Evolutionary conservation across 2,888 invertebrate genomes (phyloP).

Genomic region (Emmelina monodactyla): DNA sequence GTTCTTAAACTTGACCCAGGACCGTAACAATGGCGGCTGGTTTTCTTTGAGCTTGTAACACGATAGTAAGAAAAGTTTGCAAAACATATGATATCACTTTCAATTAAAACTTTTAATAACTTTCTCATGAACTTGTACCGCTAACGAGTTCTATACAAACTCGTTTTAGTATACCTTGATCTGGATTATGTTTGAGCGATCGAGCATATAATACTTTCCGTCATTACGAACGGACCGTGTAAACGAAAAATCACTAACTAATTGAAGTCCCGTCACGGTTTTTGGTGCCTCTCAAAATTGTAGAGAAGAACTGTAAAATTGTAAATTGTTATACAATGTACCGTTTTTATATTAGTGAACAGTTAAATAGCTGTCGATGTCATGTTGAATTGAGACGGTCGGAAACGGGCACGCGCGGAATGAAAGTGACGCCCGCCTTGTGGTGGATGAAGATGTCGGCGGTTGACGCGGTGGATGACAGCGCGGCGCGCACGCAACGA

Average conservation of each 20-base stretch:
- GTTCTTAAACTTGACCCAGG: background rate
- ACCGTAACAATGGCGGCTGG: background rate
- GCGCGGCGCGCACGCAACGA: too few species aligned
- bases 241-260: slow-evolving; percentile 3
- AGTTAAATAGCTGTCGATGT: background rate
- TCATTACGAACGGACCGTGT: slow-evolving; percentile 5
- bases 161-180: background rate
- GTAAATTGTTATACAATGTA: background rate
- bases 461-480: too few species aligned
- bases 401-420: too few species aligned
- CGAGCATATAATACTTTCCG: slow-evolving; percentile 14
- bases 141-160: background rate
- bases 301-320: background rate
- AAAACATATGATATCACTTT: background rate
- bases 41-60: background rate
- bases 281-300: slow-evolving; percentile 2
- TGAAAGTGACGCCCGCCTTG: too few species aligned
- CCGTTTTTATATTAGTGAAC: background rate
- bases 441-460: too few species aligned
- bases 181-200: slow-evolving; percentile 6
- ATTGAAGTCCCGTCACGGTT: slow-evolving; percentile 1
- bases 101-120: slow-evolving; percentile 16
- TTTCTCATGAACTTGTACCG: slow-evolving; percentile 22
- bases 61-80: background rate
- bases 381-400: too few species aligned